Percentiles rank a stretch among this genome's conserved stretches.
Evolutionary conservation across 2,113 vertebrate species (phyloP).

Genomic region (Dipodomys merriami): DNA sequence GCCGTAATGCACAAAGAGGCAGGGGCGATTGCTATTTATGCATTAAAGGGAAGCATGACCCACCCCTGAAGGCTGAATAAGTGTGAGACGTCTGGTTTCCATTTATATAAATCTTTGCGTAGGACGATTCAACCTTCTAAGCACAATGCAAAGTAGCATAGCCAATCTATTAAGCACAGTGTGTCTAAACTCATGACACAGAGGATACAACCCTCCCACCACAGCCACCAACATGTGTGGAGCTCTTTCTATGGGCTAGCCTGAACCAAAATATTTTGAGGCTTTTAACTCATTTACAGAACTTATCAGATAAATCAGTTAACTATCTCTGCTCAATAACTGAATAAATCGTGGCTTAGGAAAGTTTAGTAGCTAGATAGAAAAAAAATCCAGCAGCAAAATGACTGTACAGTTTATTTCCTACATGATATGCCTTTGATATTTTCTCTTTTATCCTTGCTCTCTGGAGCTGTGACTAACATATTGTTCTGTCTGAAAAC

Average conservation of each 20-base stretch:
- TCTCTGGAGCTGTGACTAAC: neutral
- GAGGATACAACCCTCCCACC: neutral
- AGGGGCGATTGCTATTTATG: conserved; percentile 68
- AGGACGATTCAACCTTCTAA: conserved; percentile 74
- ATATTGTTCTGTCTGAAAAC: neutral
- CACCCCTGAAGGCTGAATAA: conserved; percentile 66
- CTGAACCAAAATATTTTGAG: neutral
- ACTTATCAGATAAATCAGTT: conserved; percentile 43
- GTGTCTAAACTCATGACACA: conserved; percentile 68
- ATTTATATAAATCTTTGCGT: conserved; percentile 73
- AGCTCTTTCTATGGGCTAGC: neutral
- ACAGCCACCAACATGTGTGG: neutral
- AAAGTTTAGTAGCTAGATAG: neutral
- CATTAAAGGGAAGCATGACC: conserved; percentile 78
- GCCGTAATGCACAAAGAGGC: conserved; percentile 73
- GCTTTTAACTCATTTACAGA: conserved; percentile 49
- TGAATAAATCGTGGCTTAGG: neutral
- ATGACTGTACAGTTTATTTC: neutral
- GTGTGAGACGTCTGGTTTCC: conserved; percentile 77
- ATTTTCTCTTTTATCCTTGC: neutral
- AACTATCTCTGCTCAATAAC: conserved; percentile 29
- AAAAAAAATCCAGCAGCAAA: neutral
- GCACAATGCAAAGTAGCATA: conserved; percentile 71
- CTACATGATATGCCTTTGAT: neutral
- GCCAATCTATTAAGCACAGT: conserved; percentile 78